phyloP scores from a whole-genome alignment of 2,113 vertebrate species.

The Calidris pugnax region DNA sequence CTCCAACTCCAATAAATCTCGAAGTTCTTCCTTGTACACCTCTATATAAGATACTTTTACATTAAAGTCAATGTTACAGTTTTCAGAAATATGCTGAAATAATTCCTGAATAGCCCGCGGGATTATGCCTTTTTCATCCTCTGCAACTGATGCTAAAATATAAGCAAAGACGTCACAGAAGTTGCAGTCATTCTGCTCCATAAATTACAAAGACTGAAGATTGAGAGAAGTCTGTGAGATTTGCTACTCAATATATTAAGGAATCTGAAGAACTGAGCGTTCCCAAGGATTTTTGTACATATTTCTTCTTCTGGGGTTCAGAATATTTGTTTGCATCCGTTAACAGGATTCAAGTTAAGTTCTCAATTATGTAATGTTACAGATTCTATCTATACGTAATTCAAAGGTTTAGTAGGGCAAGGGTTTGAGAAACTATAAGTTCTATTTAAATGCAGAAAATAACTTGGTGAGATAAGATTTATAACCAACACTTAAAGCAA shows the following conservation, averaged over 20 bases:
- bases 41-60: constrained; percentile 89
- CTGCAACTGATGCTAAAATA: constrained; percentile 76
- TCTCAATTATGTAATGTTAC: background rate
- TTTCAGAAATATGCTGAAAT: constrained; percentile 82
- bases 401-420: background rate
- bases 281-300: background rate
- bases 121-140: constrained; percentile 86
- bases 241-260: background rate
- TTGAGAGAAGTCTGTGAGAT: background rate
- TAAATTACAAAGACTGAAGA: background rate
- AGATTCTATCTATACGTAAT: too few relatives aligned
- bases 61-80: constrained; percentile 64
- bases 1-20: constrained; percentile 87
- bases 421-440: background rate
- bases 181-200: background rate
- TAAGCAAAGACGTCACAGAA: constrained; percentile 28
- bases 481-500: background rate
- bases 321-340: background rate
- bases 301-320: background rate
- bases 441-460: background rate
- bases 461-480: background rate
- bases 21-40: constrained; percentile 88
- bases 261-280: background rate
- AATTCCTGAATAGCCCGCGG: constrained; percentile 87
- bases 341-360: background rate